Evolutionary conservation across 1,140 invertebrate genomes (phyloP), one percentile per base, ranked within the genome.

Genomic region (Pseudoatta argentina): DNA sequence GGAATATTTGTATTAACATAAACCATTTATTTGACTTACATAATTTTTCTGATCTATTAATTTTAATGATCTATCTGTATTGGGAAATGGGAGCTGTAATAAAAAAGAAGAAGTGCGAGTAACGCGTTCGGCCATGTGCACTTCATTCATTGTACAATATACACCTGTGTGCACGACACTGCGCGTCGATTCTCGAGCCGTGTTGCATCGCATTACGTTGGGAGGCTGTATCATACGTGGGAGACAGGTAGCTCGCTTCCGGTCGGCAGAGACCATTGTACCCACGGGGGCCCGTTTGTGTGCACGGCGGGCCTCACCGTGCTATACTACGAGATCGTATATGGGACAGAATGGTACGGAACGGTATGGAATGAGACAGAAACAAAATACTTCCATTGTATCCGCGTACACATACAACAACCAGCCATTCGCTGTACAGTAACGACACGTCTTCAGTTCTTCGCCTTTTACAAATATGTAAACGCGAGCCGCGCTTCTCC

Each of bases 171-270:
- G 61, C 66, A 53, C 24, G 53, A n/a, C 27, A 48, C 64, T 14
- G n/a, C 21, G 66, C 72, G 24, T 76, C 71, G 67, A 64, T 61
- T 75, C 71, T 85, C 85, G n/a, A 51, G 77, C 34, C 67, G 73
- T 27, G 75, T 85, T 85, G 63, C 86, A 69, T 89, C 77, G 77
- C 86, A 51, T 85, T 79, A 85, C 87, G 87, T 86, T 86, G 86
- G 93, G 94, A 95, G 92, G 94, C 93, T 93, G 94, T 91, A 92
- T 91, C 93, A 92, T 89, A 94, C 94, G 94, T 95, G 94, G 94
- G 94, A 95, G 94, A 95, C 94, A 94, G 94, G 94, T 94, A 94
- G 94, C 92, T 92, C 88, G 88, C 93, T 95, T 95, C 94, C 94
- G 93, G 93, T 79, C 92, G 91, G 69, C 86, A 73, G 78, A 39